These are phyloP conservation scores for Tetragnatha versicolor DNA, from an alignment of 1,140 invertebrate species.

Conservation along the genomic window DNA sequence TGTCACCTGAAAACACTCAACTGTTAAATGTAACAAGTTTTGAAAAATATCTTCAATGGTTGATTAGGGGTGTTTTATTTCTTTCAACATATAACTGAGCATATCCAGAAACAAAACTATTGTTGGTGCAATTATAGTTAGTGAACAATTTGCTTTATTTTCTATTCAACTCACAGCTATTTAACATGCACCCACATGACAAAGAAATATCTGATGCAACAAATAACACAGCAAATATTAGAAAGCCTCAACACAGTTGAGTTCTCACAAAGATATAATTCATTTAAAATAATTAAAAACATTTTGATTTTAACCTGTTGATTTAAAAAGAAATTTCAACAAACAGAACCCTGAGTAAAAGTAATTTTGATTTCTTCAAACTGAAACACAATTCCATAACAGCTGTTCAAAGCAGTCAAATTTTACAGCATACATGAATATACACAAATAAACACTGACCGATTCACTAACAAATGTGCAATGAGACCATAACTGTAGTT, in stretches of 20 bases:
- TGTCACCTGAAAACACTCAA: too few relatives aligned
- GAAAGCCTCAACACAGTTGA: conserved; percentile 5
- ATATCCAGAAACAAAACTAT: conserved; percentile 53
- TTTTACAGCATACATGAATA: conserved; percentile 25
- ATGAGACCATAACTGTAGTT: conserved; percentile 15
- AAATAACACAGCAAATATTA: conserved; percentile 19
- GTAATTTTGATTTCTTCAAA: conserved; percentile 14
- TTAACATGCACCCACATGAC: conserved; percentile 50
- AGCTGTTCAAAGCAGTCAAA: conserved; percentile 20
- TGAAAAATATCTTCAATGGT: too few relatives aligned
- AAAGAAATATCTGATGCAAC: conserved; percentile 28
- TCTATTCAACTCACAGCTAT: conserved; percentile 39
- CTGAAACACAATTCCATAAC: conserved; percentile 3
- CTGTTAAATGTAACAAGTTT: too few relatives aligned
- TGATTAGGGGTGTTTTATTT: conserved; percentile 1
- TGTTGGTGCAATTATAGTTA: conserved; percentile 43
- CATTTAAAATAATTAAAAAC: neutral
- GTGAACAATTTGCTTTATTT: conserved; percentile 40
- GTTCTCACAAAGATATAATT: neutral
- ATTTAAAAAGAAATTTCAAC: conserved; percentile 1
- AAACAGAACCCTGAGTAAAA: conserved; percentile 3
- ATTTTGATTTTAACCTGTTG: conserved; percentile 12
- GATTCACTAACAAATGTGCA: conserved; percentile 39
- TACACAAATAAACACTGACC: conserved; percentile 37
- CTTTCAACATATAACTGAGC: conserved; percentile 30